These are phyloP conservation scores for Epirrhoe alternata DNA, from an alignment of 2,888 invertebrate species.

Conservation along the genomic window DNA sequence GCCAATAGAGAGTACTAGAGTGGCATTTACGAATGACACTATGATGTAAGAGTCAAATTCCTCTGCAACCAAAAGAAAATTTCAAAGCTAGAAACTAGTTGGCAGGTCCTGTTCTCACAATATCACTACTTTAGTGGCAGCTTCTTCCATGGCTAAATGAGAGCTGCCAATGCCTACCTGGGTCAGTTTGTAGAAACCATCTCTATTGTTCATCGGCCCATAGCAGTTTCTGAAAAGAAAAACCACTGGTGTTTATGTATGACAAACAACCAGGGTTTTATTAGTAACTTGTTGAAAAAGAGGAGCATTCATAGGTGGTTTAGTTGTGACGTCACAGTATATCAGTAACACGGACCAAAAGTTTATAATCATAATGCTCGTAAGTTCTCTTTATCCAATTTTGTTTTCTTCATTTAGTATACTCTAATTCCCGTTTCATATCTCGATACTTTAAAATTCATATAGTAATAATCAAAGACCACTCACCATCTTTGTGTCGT, in stretches of 20 bases:
- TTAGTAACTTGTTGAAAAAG: constrained; percentile 82
- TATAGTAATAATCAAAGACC: constrained; percentile 8
- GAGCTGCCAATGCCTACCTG: constrained; percentile 76
- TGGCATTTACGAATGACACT: constrained; percentile 99
- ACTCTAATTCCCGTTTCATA: constrained; percentile 12
- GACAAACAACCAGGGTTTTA: constrained; percentile 86
- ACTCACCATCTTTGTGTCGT: constrained; percentile 97
- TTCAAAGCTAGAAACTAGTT: constrained; percentile 50
- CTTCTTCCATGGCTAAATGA: constrained; percentile 62
- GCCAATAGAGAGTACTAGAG: constrained; percentile 98
- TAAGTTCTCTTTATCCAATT: constrained; percentile 17
- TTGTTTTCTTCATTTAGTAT: not conserved
- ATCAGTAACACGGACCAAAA: constrained; percentile 84
- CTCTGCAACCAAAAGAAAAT: constrained; percentile 92
- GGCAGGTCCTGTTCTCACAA: constrained; percentile 40
- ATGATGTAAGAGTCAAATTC: constrained; percentile 99
- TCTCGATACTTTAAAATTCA: not conserved
- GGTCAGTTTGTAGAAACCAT: constrained; percentile 66
- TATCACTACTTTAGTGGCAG: constrained; percentile 57
- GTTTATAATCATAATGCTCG: constrained; percentile 80
- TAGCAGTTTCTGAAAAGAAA: constrained; percentile 91
- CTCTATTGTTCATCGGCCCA: constrained; percentile 76
- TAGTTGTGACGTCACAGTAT: constrained; percentile 77
- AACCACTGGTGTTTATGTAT: constrained; percentile 96
- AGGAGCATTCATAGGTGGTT: constrained; percentile 82